A percentile compares a stretch with the other conserved stretches of the same genome.
phyloP scores from a whole-genome alignment of 1,140 invertebrate genomes.

The Ganaspis sp. region DNA sequence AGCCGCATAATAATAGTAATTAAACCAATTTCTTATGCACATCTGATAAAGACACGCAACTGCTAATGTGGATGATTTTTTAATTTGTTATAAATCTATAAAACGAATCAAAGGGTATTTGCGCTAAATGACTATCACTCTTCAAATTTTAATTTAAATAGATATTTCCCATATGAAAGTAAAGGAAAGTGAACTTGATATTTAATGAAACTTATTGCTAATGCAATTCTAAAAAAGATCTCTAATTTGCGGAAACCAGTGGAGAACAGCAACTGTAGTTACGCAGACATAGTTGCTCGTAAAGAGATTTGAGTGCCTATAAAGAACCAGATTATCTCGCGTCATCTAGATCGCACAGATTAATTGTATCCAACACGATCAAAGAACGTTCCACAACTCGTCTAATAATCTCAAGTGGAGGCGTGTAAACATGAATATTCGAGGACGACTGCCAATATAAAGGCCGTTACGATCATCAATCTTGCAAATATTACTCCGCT shows the following conservation, averaged over 20 bases:
- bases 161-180: background rate
- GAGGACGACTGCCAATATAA: background rate
- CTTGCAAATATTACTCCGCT: background rate
- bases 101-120: background rate
- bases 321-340: slow-evolving; percentile 38
- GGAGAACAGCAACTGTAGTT: slow-evolving; percentile 20
- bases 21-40: slow-evolving; percentile 10
- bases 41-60: slow-evolving; percentile 24
- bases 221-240: background rate
- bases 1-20: slow-evolving; percentile 22
- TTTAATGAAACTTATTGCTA: background rate
- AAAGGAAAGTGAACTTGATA: background rate
- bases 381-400: background rate
- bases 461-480: background rate
- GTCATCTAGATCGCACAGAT: slow-evolving; percentile 52
- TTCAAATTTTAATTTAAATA: background rate
- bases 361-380: slow-evolving; percentile 42
- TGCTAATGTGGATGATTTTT: background rate
- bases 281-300: slow-evolving; percentile 19
- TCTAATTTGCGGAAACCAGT: background rate
- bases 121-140: background rate
- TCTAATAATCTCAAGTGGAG: slow-evolving; percentile 23
- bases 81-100: slow-evolving; percentile 11
- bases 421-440: slow-evolving; percentile 17
- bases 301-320: slow-evolving; percentile 34